Evolutionary conservation across 2,888 invertebrate genomes (phyloP).

Genomic region (Drosophila setosimentum): DNA sequence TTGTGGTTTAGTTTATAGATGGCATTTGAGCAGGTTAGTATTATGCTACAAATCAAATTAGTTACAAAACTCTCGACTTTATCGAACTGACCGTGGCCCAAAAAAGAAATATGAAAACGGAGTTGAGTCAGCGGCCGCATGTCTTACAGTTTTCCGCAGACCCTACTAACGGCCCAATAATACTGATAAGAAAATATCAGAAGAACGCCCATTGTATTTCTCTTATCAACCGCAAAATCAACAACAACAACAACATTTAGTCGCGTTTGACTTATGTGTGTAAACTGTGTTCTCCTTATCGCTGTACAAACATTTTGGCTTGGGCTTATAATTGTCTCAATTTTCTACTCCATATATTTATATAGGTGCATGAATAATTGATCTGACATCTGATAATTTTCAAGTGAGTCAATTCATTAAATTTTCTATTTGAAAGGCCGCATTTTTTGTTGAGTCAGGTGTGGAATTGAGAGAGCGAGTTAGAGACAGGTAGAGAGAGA

Average conservation of each 20-base stretch:
- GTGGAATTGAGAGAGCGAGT: neutral
- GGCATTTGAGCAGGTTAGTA: conserved; percentile 49
- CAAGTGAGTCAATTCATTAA: conserved; percentile 36
- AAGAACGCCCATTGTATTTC: conserved; percentile 20
- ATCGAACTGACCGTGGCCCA: conserved; percentile 65
- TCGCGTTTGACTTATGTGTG: conserved; percentile 57
- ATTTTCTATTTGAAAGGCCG: conserved; percentile 31
- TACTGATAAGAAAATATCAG: conserved; percentile 39
- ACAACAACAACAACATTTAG: conserved; percentile 31
- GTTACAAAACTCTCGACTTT: conserved; percentile 30
- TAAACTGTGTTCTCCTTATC: conserved; percentile 56
- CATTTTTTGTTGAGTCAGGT: conserved; percentile 11
- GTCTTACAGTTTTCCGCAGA: conserved; percentile 21
- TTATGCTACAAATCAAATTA: neutral
- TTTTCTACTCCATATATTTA: conserved; percentile 24
- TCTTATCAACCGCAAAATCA: conserved; percentile 20
- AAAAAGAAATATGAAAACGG: conserved; percentile 40
- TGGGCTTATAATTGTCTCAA: conserved; percentile 37
- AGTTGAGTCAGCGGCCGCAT: conserved; percentile 48
- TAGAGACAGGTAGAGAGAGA: neutral
- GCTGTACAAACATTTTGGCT: conserved; percentile 40
- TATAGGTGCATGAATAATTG: conserved; percentile 30
- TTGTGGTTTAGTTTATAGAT: neutral
- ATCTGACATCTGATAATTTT: conserved; percentile 39
- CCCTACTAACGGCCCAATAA: conserved; percentile 8